These are phyloP conservation scores for Boloria selene DNA, from an alignment of 2,888 invertebrate genomes.

Conservation along the genomic window DNA sequence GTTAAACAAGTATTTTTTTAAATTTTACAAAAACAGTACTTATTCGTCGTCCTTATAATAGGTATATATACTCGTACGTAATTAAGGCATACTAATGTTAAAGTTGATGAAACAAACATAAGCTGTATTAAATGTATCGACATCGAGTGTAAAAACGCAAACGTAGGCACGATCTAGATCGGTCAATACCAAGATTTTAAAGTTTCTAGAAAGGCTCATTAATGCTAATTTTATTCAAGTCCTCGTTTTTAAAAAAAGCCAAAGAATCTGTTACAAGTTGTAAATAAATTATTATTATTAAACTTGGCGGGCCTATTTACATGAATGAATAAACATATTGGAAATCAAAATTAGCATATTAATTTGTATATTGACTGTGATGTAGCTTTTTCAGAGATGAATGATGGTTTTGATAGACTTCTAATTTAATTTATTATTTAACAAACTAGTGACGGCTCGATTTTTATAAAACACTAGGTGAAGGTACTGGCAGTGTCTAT, in stretches of 20 bases:
- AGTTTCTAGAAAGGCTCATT: slow-evolving; percentile 13
- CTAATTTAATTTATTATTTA: neutral
- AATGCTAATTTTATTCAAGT: neutral
- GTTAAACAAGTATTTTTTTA: too few species aligned
- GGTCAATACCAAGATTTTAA: neutral
- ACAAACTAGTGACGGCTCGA: too few species aligned
- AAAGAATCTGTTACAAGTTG: neutral
- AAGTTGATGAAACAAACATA: slow-evolving; percentile 38
- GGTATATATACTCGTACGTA: slow-evolving; percentile 37
- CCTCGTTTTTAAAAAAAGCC: neutral
- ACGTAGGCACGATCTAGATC: slow-evolving; percentile 12
- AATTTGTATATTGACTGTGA: neutral
- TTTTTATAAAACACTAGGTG: too few species aligned
- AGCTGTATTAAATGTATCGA: slow-evolving; percentile 12
- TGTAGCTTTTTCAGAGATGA: neutral
- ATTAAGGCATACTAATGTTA: slow-evolving; percentile 45
- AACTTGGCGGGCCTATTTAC: neutral
- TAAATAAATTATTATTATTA: slow-evolving; percentile 10
- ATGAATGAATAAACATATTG: slow-evolving; percentile 11
- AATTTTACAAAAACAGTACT: slow-evolving; percentile 47
- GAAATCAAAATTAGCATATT: slow-evolving; percentile 10
- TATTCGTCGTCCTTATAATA: slow-evolving; percentile 50
- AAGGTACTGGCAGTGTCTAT: too few species aligned
- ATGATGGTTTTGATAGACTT: slow-evolving; percentile 2
- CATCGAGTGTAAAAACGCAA: slow-evolving; percentile 9